Percentiles rank a stretch among this genome's conserved stretches.
These are phyloP conservation scores for Strigamia crassipes DNA, from an alignment of 2,888 invertebrate species.

Conservation along the genomic window DNA sequence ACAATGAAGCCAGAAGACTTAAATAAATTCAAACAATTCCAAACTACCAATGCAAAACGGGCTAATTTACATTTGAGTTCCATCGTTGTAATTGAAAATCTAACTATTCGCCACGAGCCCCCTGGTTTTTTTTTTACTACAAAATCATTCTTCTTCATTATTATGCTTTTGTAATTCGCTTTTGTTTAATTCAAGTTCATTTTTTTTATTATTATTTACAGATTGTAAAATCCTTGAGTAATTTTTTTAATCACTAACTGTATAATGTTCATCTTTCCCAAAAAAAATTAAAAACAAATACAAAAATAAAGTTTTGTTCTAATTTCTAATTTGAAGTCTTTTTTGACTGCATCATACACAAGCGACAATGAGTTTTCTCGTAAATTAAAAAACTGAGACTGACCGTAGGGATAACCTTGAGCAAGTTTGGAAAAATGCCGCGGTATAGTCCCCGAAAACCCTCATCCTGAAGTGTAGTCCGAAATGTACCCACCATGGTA, in stretches of 20 bases:
- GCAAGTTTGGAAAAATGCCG: neutral
- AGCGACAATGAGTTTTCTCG: neutral
- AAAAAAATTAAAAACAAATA: neutral
- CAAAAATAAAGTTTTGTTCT: too few relatives aligned
- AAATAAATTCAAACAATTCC: too few relatives aligned
- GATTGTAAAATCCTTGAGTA: neutral
- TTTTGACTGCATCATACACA: neutral
- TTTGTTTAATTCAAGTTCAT: neutral
- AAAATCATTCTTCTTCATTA: too few relatives aligned
- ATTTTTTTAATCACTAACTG: neutral
- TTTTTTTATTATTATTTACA: neutral
- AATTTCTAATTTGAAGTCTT: neutral
- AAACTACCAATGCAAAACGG: too few relatives aligned
- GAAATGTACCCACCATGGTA: neutral
- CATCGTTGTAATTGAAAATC: too few relatives aligned
- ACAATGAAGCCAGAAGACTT: too few relatives aligned
- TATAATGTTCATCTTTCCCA: neutral
- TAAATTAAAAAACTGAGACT: conserved; percentile 22
- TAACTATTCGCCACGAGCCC: too few relatives aligned
- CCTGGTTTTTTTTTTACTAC: too few relatives aligned
- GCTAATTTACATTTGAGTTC: too few relatives aligned
- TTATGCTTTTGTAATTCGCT: too few relatives aligned
- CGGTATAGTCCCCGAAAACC: neutral
- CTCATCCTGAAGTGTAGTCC: neutral
- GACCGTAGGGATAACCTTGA: conserved; percentile 10